A percentile compares a stretch with the other conserved stretches of the same genome.
phyloP scores from a whole-genome alignment of 2,797 vertebrate genomes.

The Rhinichthys osculus region DNA sequence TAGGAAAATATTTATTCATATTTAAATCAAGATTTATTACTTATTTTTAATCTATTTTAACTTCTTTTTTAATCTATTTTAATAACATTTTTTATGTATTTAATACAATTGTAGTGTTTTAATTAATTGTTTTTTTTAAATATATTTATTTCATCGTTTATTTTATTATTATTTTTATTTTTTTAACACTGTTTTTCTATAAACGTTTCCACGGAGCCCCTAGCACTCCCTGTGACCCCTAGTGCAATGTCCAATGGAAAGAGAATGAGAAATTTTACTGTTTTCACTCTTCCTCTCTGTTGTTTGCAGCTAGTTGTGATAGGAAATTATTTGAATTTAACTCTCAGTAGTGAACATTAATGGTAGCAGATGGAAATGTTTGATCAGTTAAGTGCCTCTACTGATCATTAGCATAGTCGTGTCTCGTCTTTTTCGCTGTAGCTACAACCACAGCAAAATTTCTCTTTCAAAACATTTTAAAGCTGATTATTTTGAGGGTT shows the following conservation, averaged over 20 bases:
- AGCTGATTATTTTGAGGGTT: neutral
- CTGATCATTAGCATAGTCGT: neutral
- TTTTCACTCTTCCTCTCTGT: neutral
- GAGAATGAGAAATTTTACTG: neutral
- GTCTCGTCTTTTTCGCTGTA: neutral
- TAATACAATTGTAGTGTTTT: no score
- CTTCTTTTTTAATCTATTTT: no score
- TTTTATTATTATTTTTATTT: no score
- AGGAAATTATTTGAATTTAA: neutral
- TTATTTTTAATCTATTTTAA: no score
- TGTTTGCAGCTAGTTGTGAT: neutral
- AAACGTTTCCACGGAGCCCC: no score
- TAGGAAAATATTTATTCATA: no score
- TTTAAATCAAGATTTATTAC: no score
- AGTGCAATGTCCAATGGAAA: neutral
- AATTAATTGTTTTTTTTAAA: no score
- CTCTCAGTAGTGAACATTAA: neutral
- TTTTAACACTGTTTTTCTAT: no score
- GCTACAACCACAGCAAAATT: neutral
- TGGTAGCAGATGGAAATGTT: slow-evolving; percentile 11
- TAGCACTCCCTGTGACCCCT: no score
- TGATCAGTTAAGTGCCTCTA: neutral
- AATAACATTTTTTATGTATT: no score
- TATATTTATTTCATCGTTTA: no score
- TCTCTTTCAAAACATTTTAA: neutral